Evolutionary conservation across 2,888 invertebrate genomes (phyloP), one percentile per base, ranked within the genome.

Genomic region (Heliconius sara): DNA sequence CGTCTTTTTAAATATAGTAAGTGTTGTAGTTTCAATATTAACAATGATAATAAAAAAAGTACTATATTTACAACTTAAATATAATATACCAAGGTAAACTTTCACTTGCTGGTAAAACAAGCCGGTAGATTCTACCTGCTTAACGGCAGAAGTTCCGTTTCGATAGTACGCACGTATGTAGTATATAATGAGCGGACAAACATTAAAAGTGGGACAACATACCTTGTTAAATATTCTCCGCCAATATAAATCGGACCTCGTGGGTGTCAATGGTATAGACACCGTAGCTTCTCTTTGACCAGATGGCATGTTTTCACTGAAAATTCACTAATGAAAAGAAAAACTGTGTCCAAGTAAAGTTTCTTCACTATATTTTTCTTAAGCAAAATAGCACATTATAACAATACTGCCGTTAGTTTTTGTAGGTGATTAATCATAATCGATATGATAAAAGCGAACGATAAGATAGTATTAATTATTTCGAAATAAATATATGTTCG

Each of bases 221-320:
- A 95, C 96, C 92, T 95, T 95, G 84, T 93, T 92, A 85, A 96
- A 96, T 84, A 96, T 92, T 85, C 92, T 89, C 79, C 93, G 89
- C 96, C 95, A 96, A 85, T 95, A 95, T 77, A 93, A 88, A 88
- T 95, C 94, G 19, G 93, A 92, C 85, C 93, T 89, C 22, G 93
- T 92, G 68, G 93, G 94, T 79, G 93, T 92, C 82, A 95, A 86
- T 79, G 95, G 95, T 86, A 95, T 89, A 67, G 94, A 92, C 79
- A 95, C 92, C 66, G 89, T 88, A 7, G 91, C 89, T 84, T 95
- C 95, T 82, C 91, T 88, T 80, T 89, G 91, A 83, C 88, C 88
- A 75, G 90, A 88, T 83, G 92, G 88, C 95, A 95, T 95, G 91
- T 84, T 87, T 91, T 89, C 85, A 89, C 88, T 83, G 84, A 86